These are phyloP conservation scores for Drosophila melanosoma DNA, from an alignment of 2,888 invertebrate species.

Conservation along the genomic window DNA sequence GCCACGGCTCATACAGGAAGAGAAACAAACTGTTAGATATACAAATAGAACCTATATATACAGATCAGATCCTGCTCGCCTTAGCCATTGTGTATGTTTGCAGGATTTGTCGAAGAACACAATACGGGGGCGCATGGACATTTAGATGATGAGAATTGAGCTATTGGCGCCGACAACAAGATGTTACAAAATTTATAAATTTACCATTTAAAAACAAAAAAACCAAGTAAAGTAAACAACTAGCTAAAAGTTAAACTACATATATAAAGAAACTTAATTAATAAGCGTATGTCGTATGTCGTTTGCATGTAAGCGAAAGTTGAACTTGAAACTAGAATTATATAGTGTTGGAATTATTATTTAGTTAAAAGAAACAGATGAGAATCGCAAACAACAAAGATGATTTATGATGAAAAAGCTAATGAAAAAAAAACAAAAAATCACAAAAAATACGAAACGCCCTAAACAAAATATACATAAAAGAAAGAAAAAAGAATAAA, in stretches of 20 bases:
- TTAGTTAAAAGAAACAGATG: conserved; percentile 68
- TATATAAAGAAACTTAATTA: conserved; percentile 78
- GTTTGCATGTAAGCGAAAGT: conserved; percentile 81
- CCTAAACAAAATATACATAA: conserved; percentile 70
- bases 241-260: conserved; percentile 81
- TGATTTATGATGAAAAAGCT: conserved; percentile 60
- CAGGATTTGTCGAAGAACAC: neutral
- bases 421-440: conserved; percentile 64
- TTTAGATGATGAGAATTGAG: conserved; percentile 5
- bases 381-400: conserved; percentile 61
- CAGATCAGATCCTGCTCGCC: conserved; percentile 27
- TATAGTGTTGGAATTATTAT: conserved; percentile 81
- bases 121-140: conserved; percentile 14
- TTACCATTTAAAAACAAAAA: conserved; percentile 65
- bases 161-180: conserved; percentile 29
- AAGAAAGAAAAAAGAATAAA: conserved; percentile 30
- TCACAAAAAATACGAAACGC: conserved; percentile 72
- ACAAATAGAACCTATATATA: neutral
- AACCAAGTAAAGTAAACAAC: conserved; percentile 70
- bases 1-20: conserved; percentile 21
- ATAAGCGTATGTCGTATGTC: conserved; percentile 79
- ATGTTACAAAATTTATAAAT: conserved; percentile 77
- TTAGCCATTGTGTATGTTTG: conserved; percentile 26
- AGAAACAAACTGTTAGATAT: conserved; percentile 1
- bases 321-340: conserved; percentile 81